Conservation (phyloP, 1,140 invertebrate species). For the Goniozus legneri region DNA sequence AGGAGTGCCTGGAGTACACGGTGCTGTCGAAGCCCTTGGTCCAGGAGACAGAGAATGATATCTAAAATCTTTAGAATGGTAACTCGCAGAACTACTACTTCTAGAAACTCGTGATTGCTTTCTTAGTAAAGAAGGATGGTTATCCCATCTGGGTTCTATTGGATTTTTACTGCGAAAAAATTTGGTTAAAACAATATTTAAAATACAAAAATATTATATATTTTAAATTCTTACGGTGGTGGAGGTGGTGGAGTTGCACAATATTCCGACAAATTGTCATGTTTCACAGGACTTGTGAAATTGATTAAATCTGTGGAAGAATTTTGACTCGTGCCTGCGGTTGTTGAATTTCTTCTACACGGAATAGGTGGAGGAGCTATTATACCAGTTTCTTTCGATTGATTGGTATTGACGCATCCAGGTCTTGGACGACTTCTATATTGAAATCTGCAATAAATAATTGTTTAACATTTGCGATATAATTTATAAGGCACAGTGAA, state of each 20-base stretch:
- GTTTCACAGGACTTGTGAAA: constrained; percentile 62
- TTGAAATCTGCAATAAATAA: constrained; percentile 31
- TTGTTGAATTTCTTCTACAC: constrained; percentile 53
- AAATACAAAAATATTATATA: constrained; percentile 3
- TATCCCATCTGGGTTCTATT: constrained; percentile 50
- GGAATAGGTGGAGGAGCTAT: constrained; percentile 55
- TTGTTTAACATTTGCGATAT: neutral
- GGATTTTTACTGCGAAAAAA: constrained; percentile 36
- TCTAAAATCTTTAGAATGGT: constrained; percentile 44
- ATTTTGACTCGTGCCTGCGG: constrained; percentile 50
- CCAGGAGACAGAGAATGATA: constrained; percentile 44
- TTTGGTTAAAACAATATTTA: neutral
- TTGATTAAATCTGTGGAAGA: constrained; percentile 68
- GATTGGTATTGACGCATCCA: constrained; percentile 49
- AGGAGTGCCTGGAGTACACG: constrained; percentile 47
- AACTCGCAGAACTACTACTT: constrained; percentile 47
- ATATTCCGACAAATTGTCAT: constrained; percentile 44
- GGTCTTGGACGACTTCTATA: constrained; percentile 56
- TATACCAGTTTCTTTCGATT: constrained; percentile 46
- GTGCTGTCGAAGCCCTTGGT: constrained; percentile 42
- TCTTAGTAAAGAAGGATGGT: constrained; percentile 43
- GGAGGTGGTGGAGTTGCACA: constrained; percentile 39
- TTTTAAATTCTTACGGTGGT: constrained; percentile 33
- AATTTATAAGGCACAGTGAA: neutral
- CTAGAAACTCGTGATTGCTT: constrained; percentile 42